Evolutionary conservation across 2,113 vertebrate species (phyloP), one percentile per base, ranked within the genome.

Genomic region (Erythrocebus patas): DNA sequence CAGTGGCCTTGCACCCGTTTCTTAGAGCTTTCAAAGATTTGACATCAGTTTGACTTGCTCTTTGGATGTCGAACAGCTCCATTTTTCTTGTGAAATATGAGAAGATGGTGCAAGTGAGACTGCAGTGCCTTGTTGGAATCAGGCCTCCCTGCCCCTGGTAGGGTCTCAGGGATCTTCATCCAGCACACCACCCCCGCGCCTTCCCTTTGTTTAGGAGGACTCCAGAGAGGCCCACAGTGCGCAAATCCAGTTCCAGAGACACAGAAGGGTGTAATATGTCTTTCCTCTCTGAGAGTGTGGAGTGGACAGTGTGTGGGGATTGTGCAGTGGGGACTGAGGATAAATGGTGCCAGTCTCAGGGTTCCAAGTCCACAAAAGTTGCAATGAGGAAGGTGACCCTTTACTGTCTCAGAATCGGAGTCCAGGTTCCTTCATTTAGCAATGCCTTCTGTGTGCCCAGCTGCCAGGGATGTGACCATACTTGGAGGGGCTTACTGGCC

Each of bases 341-440:
- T 2, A 23, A 50, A 23, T 4, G 1, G 25, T 0, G 0, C 5
- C 8, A n/a, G 72, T 25, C 22, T 75, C 50, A 8, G 64, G 18
- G 8, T 32, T 68, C 59, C 48, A 59, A 23, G 9, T 59, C 57
- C 32, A 18, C 6, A 43, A 4, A 93, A n/a, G 30, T 3, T 12
- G 4, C 16, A 38, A 5, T 22, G 23, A 79, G 35, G 2, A 25
- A 59, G 52, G 45, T n/a, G 45, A 30, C 50, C 7, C 11, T 55
- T 89, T 50, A 22, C 32, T 40, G 10, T 80, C 38, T 25, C n/a
- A 68, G 2, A 87, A 70, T n/a, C 12, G 11, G 59, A 79, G 55
- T 35, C 61, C 40, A 3, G 43, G 5, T 35, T 23, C 35, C 23
- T 84, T 84, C 11, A 13, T 27, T 68, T 25, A 35, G 52, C 38